Evolutionary conservation across 2,888 invertebrate species (phyloP).

Genomic region (Agrotis ipsilon): DNA sequence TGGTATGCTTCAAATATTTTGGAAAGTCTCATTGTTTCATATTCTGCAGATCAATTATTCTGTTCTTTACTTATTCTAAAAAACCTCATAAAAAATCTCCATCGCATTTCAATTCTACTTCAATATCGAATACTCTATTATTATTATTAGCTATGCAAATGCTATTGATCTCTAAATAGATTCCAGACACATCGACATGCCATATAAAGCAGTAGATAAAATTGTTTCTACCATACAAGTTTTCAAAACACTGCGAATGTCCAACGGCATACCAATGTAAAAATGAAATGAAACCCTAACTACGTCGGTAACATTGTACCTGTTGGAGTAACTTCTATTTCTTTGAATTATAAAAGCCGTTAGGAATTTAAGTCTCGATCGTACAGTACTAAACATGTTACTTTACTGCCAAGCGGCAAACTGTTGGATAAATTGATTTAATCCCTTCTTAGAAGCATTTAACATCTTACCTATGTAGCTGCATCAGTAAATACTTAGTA

Average conservation of each 20-base stretch:
- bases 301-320: slow-evolving; percentile 18
- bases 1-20: slow-evolving; percentile 40
- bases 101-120: not conserved
- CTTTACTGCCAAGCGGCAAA: slow-evolving; percentile 29
- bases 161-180: slow-evolving; percentile 29
- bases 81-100: too few relatives aligned
- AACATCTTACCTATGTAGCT: slow-evolving; percentile 41
- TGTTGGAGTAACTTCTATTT: slow-evolving; percentile 20
- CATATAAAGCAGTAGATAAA: slow-evolving; percentile 25
- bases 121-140: not conserved
- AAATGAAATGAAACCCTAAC: slow-evolving; percentile 17
- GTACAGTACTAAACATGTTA: slow-evolving; percentile 27
- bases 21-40: slow-evolving; percentile 31
- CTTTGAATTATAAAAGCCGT: slow-evolving; percentile 45
- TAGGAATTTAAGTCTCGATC: slow-evolving; percentile 34
- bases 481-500: slow-evolving; percentile 37
- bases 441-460: slow-evolving; percentile 3
- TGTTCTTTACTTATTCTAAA: not conserved
- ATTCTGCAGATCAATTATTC: not conserved
- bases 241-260: slow-evolving; percentile 18
- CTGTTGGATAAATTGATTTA: slow-evolving; percentile 14
- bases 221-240: slow-evolving; percentile 24
- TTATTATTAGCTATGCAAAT: slow-evolving; percentile 1
- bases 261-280: slow-evolving; percentile 31
- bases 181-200: slow-evolving; percentile 23